Evolutionary conservation across 2,113 vertebrate genomes (phyloP).

Genomic region (Egretta garzetta): DNA sequence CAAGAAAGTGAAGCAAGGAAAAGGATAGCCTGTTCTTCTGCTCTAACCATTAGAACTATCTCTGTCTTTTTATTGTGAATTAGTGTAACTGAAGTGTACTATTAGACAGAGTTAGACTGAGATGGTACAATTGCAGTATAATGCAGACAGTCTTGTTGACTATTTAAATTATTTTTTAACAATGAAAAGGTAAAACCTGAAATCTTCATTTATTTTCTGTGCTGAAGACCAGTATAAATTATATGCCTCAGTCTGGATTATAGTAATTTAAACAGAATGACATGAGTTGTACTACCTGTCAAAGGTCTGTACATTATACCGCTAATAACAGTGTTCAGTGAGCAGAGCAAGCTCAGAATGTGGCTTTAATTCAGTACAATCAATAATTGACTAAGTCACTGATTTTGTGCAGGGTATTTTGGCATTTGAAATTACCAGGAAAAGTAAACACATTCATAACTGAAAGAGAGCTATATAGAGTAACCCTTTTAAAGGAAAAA

Average conservation of each 20-base stretch:
- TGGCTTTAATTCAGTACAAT: not conserved
- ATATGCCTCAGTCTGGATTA: not conserved
- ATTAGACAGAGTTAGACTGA: not conserved
- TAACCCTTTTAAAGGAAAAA: not conserved
- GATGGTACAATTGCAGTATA: not conserved
- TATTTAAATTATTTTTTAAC: not conserved
- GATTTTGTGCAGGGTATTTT: not conserved
- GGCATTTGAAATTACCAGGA: not conserved
- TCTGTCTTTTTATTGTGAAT: not conserved
- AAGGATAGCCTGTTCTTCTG: not conserved
- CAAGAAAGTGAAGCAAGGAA: not conserved
- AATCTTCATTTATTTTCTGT: not conserved
- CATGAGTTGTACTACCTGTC: not conserved
- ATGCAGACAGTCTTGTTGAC: not conserved
- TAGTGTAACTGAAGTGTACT: not conserved
- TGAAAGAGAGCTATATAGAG: not conserved
- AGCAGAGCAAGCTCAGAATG: not conserved
- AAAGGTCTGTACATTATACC: not conserved
- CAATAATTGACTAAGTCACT: not conserved
- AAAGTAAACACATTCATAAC: not conserved
- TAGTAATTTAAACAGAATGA: not conserved
- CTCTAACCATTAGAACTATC: not conserved
- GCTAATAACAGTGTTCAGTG: not conserved
- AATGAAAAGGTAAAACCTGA: not conserved
- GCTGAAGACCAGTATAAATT: not conserved